A percentile compares a stretch with the other conserved stretches of the same genome.
Evolutionary conservation across 23 tunicate genomes (phyloP).

Genomic region (Phallusia fumigata): DNA sequence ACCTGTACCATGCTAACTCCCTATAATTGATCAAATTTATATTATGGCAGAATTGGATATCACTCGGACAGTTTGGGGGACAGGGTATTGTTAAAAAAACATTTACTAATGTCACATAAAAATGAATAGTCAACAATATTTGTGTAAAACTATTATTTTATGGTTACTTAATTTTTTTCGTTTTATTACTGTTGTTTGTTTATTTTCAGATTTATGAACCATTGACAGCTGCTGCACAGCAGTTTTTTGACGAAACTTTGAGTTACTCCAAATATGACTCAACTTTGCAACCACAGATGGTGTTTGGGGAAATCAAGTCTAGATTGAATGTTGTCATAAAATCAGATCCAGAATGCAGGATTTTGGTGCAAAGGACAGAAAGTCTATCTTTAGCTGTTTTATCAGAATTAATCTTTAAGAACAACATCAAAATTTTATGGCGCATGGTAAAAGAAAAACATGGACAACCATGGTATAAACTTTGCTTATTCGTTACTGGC

Average conservation of each 20-base stretch:
- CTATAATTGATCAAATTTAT: no score
- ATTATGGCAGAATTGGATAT: no score
- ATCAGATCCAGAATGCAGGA: slow-evolving; percentile 21
- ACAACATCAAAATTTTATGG: slow-evolving; percentile 50
- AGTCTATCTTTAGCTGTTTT: slow-evolving; percentile 20
- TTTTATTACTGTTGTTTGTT: no score
- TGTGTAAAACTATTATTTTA: no score
- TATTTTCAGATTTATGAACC: background rate
- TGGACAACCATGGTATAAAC: slow-evolving; percentile 50
- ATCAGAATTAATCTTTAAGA: slow-evolving; percentile 15
- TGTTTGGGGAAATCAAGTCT: slow-evolving; percentile 28
- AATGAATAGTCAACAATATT: no score
- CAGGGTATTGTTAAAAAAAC: no score
- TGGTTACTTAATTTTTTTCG: background rate
- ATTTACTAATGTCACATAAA: no score
- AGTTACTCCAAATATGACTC: background rate
- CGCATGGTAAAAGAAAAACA: slow-evolving; percentile 45
- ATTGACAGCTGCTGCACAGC: background rate
- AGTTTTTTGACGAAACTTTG: background rate
- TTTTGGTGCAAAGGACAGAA: slow-evolving; percentile 10
- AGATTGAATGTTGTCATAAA: slow-evolving; percentile 19
- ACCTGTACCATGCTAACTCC: no score
- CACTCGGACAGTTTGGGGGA: no score
- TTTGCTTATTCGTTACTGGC: slow-evolving; percentile 38
- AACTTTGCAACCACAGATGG: slow-evolving; percentile 1